These are phyloP conservation scores for Hycleus phaleratus DNA, from an alignment of 1,140 invertebrate genomes.

Conservation along the genomic window DNA sequence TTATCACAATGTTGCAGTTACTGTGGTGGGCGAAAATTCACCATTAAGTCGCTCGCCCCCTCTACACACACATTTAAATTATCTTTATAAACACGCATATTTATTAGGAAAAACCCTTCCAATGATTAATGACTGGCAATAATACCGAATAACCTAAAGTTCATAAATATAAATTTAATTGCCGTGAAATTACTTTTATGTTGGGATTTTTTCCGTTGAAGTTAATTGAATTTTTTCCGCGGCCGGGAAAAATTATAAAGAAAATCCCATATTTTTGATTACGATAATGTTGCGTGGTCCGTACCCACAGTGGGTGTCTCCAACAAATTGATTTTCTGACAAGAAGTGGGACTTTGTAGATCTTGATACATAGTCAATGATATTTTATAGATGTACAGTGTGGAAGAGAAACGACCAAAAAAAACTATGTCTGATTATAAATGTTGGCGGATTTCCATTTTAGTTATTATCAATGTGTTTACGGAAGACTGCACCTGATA, in stretches of 20 bases:
- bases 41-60: not conserved
- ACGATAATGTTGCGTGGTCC: too few species aligned
- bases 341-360: too few species aligned
- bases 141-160: slow-evolving; percentile 12
- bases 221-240: too few species aligned
- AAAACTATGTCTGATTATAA: too few species aligned
- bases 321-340: too few species aligned
- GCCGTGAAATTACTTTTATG: not conserved
- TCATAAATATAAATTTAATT: slow-evolving; percentile 14
- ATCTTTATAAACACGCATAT: slow-evolving; percentile 20
- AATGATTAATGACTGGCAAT: slow-evolving; percentile 16
- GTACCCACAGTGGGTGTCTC: too few species aligned
- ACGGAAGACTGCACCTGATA: slow-evolving; percentile 14
- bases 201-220: too few species aligned
- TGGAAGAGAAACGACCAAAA: too few species aligned
- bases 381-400: too few species aligned
- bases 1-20: slow-evolving; percentile 14
- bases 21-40: slow-evolving; percentile 5
- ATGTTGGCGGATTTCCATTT: slow-evolving; percentile 6
- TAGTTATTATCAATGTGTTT: slow-evolving; percentile 7
- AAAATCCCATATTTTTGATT: too few species aligned
- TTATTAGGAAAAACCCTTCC: slow-evolving; percentile 14
- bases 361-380: too few species aligned
- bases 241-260: too few species aligned
- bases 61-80: not conserved